Evolutionary conservation across 2,888 invertebrate genomes (phyloP), one percentile per base, ranked within the genome.

Genomic region (Drosophila merina): DNA sequence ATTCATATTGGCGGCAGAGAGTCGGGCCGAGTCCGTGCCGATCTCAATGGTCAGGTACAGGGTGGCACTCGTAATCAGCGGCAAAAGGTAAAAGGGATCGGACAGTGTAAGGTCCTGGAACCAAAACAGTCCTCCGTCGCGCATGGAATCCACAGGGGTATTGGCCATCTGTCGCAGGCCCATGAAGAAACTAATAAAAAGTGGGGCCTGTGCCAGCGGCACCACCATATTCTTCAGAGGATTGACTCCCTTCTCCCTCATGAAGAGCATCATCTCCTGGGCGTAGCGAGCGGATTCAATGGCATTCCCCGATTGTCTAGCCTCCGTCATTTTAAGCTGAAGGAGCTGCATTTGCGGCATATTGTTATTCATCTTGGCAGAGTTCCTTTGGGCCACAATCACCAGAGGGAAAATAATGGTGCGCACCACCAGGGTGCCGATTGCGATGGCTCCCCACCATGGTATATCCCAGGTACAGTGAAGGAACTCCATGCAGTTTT

Each of bases 131-230:
- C 99, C 99, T 31, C 99, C 99, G 0, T 94, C 93, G 73, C 94
- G 93, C 93, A 99, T 94, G 89, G 98, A 98, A 44, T 97, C 97
- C 36, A 99, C 96, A 1, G 98, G 99, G 31, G 95, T 93, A 87
- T 95, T 96, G 1, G 97, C 95, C 98, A 99, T 98, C 74, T 94
- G 93, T 79, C 97, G 93, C 49, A 99, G 92, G 0, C 96, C 97
- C 92, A 97, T 93, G 89, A 98, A 99, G 90, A 98, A 96, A 0
- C 98, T 98, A 72, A 99, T 92, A 90, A 99, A 99, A 12, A 99
- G 92, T 0, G 98, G 98, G 57, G 96, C 96, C 92, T 97, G 97
- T 0, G 95, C 94, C 44, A 97, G 73, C 0, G 96, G 96, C 0
- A 96, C 95, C 48, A 96, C 70, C 92, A 97, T 93, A 90, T 95